These are phyloP conservation scores for Hyles euphorbiae DNA, from an alignment of 1,140 invertebrate genomes.

Conservation along the genomic window DNA sequence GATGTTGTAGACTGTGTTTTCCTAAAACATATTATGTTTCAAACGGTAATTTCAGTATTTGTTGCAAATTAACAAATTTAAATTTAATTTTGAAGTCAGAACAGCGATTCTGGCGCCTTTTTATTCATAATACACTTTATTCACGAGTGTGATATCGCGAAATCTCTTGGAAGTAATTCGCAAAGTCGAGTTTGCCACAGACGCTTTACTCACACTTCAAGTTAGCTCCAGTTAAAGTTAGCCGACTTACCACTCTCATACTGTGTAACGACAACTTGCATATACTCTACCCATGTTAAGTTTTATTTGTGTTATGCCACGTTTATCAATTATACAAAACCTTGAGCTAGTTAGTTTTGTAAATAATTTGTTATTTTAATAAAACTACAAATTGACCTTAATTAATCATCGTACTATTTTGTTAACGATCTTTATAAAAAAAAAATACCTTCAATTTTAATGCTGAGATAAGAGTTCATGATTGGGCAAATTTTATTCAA, in stretches of 20 bases:
- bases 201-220: slow-evolving; percentile 52
- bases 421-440: neutral
- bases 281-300: too few species aligned
- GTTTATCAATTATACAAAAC: too few species aligned
- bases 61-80: too few species aligned
- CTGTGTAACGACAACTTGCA: slow-evolving; percentile 46
- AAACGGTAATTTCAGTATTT: too few species aligned
- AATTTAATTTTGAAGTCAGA: too few species aligned
- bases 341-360: too few species aligned
- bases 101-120: too few species aligned
- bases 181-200: slow-evolving; percentile 43
- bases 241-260: slow-evolving; percentile 46
- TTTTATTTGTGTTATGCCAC: too few species aligned
- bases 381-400: too few species aligned
- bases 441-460: neutral
- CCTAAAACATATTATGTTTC: too few species aligned
- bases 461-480: neutral
- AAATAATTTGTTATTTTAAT: too few species aligned
- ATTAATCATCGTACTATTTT: neutral
- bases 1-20: too few species aligned
- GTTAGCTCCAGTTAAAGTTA: slow-evolving; percentile 49
- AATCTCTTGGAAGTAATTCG: slow-evolving; percentile 63
- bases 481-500: neutral
- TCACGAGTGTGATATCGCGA: slow-evolving; percentile 51
- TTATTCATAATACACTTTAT: slow-evolving; percentile 23